These are phyloP conservation scores for Channa maculata DNA, from an alignment of 2,113 vertebrate genomes.

Conservation along the genomic window DNA sequence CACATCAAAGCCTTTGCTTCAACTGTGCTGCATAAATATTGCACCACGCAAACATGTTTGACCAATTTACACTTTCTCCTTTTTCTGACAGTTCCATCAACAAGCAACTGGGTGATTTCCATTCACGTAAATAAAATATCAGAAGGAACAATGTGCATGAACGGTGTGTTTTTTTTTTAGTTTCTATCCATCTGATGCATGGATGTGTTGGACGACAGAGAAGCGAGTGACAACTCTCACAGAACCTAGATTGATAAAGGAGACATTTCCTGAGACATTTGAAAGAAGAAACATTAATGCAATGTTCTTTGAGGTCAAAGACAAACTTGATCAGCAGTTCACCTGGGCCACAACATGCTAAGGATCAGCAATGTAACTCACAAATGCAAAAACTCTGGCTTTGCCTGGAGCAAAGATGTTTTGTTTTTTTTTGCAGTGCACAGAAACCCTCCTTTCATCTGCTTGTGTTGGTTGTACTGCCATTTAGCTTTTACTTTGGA, in stretches of 20 bases:
- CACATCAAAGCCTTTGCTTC: slow-evolving; percentile 56
- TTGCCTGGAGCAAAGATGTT: slow-evolving; percentile 32
- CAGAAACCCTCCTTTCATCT: slow-evolving; percentile 48
- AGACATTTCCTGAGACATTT: too few relatives aligned
- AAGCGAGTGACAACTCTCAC: slow-evolving; percentile 54
- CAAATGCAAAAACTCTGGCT: slow-evolving; percentile 3
- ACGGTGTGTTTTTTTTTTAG: slow-evolving; percentile 10
- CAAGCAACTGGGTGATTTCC: slow-evolving; percentile 60
- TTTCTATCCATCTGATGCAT: slow-evolving; percentile 49
- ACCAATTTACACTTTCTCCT: slow-evolving; percentile 66
- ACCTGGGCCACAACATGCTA: slow-evolving; percentile 28
- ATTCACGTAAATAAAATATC: slow-evolving; percentile 77
- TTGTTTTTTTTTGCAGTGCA: slow-evolving; percentile 16
- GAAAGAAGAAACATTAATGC: slow-evolving; percentile 9
- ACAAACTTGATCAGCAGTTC: slow-evolving; percentile 24
- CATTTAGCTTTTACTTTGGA: slow-evolving; percentile 17
- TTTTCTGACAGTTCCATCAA: slow-evolving; percentile 72
- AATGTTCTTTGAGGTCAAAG: slow-evolving; percentile 23
- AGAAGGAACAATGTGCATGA: slow-evolving; percentile 33
- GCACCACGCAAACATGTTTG: slow-evolving; percentile 67
- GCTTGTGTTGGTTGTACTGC: slow-evolving; percentile 13
- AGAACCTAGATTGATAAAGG: slow-evolving; percentile 70
- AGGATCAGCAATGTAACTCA: slow-evolving; percentile 37
- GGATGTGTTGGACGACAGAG: slow-evolving; percentile 53
- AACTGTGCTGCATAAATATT: slow-evolving; percentile 72